Percentiles rank a stretch among this genome's conserved stretches.
These are phyloP conservation scores for Astyanax mexicanus DNA, from an alignment of 2,797 vertebrate species.

Conservation along the genomic window DNA sequence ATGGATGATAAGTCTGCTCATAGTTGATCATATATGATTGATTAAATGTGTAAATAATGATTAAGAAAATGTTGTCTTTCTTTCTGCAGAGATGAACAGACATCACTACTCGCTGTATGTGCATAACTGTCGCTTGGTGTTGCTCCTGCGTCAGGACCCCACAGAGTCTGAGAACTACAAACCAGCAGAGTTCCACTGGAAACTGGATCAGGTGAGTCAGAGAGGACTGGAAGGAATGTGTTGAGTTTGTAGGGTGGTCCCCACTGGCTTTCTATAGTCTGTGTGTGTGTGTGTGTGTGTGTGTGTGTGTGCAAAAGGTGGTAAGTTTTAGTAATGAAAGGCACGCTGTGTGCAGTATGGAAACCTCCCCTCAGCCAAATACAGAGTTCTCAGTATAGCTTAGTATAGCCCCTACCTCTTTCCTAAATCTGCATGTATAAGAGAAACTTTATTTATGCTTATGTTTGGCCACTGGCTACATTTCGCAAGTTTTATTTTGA, in stretches of 20 bases:
- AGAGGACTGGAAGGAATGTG: not conserved
- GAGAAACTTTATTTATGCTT: not conserved
- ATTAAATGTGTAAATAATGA: not conserved
- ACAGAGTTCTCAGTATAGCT: not conserved
- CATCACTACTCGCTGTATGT: constrained; percentile 94
- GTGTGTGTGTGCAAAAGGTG: not conserved
- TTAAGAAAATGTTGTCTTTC: constrained; percentile 2
- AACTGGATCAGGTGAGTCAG: constrained; percentile 87
- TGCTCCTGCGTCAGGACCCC: constrained; percentile 94
- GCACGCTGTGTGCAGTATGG: constrained; percentile 22
- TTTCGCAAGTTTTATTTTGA: not conserved
- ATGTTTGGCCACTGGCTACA: not conserved
- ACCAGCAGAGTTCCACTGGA: constrained; percentile 98
- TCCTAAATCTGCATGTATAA: not conserved
- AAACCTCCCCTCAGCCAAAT: not conserved
- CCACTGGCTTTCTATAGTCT: not conserved
- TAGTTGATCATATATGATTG: no score
- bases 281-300: constrained; percentile 3
- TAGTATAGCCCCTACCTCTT: not conserved
- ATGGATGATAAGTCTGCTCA: no score
- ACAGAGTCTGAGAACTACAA: constrained; percentile 87
- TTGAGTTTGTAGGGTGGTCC: constrained; percentile 7
- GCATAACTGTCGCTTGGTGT: constrained; percentile 92
- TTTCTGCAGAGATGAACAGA: constrained; percentile 90
- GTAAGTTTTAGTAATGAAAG: constrained; percentile 7